Evolutionary conservation across 1,140 invertebrate genomes (phyloP).

Genomic region (Laodelphax striatellus): DNA sequence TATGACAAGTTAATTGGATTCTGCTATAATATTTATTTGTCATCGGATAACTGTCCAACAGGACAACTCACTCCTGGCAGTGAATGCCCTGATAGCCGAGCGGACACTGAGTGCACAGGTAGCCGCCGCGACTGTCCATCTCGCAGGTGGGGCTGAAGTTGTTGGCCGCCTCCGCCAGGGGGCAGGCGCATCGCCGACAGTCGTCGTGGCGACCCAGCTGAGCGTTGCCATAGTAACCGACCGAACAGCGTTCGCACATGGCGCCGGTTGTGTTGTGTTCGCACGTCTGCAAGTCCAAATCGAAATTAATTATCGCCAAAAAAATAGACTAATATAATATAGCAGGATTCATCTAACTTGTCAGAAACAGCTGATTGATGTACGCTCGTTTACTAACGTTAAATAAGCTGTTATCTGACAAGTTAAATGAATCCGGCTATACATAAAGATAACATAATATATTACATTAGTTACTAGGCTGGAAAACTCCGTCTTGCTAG

Average conservation of each 20-base stretch:
- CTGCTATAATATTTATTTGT: too few species aligned
- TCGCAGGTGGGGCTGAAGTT: slow-evolving; percentile 84
- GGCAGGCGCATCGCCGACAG: slow-evolving; percentile 79
- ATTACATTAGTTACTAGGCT: too few species aligned
- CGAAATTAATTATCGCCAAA: not conserved
- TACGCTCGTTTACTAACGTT: too few species aligned
- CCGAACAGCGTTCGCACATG: slow-evolving; percentile 74
- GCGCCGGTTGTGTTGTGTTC: slow-evolving; percentile 55
- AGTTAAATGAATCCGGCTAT: too few species aligned
- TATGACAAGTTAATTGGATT: too few species aligned
- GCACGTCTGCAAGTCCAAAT: slow-evolving; percentile 40
- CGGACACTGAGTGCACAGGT: slow-evolving; percentile 81
- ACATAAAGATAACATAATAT: too few species aligned
- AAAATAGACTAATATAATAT: too few species aligned
- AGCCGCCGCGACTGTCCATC: slow-evolving; percentile 42
- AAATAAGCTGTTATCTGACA: too few species aligned
- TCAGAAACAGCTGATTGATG: too few species aligned
- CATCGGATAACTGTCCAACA: too few species aligned
- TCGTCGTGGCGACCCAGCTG: slow-evolving; percentile 55
- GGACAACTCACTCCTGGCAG: slow-evolving; percentile 66
- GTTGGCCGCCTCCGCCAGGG: slow-evolving; percentile 55
- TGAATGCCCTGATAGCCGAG: slow-evolving; percentile 81
- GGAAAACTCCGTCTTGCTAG: too few species aligned
- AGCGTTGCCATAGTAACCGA: slow-evolving; percentile 88
- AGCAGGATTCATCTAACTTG: too few species aligned